phyloP scores from a whole-genome alignment of 1,140 invertebrate genomes.

The Gonatopus flavifemur region DNA sequence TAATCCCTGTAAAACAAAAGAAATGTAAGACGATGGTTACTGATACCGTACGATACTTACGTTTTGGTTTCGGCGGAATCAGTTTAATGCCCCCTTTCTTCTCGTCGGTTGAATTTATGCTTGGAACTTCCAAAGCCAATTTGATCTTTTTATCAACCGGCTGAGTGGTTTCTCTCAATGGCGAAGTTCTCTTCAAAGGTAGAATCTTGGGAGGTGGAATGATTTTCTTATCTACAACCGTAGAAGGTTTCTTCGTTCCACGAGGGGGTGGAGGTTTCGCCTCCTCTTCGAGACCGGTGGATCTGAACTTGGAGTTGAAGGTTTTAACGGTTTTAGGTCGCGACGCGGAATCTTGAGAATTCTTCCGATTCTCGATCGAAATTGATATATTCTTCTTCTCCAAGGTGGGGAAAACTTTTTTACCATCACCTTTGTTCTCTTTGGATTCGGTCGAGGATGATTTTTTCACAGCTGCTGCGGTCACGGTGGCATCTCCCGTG shows the following conservation, averaged over 20 bases:
- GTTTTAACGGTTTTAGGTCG: conserved; percentile 85
- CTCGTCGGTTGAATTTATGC: conserved; percentile 56
- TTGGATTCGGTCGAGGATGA: conserved; percentile 45
- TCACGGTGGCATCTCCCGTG: conserved; percentile 22
- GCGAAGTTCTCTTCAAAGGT: conserved; percentile 66
- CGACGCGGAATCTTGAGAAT: conserved; percentile 60
- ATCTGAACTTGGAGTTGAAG: conserved; percentile 84
- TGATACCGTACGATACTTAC: conserved; percentile 67
- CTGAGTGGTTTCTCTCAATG: conserved; percentile 56
- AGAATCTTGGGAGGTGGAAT: conserved; percentile 58
- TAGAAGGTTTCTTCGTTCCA: conserved; percentile 49
- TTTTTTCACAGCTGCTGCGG: too few relatives aligned
- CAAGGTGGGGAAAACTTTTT: conserved; percentile 35
- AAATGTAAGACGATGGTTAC: too few relatives aligned
- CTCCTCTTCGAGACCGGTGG: conserved; percentile 82
- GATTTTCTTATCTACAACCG: conserved; percentile 60
- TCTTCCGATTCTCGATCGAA: conserved; percentile 76
- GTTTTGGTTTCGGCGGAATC: conserved; percentile 83
- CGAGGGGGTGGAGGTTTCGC: conserved; percentile 74
- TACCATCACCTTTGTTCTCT: conserved; percentile 49
- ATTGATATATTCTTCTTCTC: conserved; percentile 74
- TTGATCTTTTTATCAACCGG: conserved; percentile 78
- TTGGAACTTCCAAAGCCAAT: conserved; percentile 54
- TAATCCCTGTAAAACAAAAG: too few relatives aligned
- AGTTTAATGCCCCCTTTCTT: conserved; percentile 80